Percentiles rank a stretch among this genome's conserved stretches.
phyloP scores from a whole-genome alignment of 2,797 vertebrate species.

The Lophura swinhoii region DNA sequence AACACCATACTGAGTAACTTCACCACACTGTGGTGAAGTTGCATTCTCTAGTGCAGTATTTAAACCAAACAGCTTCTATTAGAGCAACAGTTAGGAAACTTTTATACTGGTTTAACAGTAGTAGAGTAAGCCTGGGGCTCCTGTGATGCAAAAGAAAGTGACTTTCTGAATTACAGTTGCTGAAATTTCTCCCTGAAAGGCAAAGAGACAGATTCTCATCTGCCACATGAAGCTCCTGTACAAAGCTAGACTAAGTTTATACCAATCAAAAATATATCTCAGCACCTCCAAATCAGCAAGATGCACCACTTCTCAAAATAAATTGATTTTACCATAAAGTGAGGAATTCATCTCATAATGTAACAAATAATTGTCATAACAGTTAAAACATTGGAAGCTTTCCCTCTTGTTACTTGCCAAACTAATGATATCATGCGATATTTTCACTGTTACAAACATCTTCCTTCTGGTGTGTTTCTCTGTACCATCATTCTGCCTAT shows the following conservation, averaged over 20 bases:
- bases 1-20: not conserved
- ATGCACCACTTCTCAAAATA: not conserved
- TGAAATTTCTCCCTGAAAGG: not conserved
- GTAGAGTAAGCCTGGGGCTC: not conserved
- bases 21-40: not conserved
- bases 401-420: not conserved
- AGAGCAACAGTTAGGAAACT: slow-evolving; percentile 18
- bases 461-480: not conserved
- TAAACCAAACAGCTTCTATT: not conserved
- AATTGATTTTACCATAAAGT: not conserved
- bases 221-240: not conserved
- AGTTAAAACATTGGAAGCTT: not conserved
- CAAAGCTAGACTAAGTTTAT: not conserved
- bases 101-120: not conserved
- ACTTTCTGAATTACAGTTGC: not conserved
- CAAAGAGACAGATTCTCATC: not conserved
- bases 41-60: not conserved
- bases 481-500: not conserved
- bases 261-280: not conserved
- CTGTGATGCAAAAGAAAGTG: not conserved
- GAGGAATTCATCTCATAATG: not conserved
- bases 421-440: not conserved
- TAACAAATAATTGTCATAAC: not conserved
- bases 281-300: not conserved
- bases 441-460: not conserved